Percentiles rank a stretch among this genome's conserved stretches.
Evolutionary conservation across 2,888 invertebrate genomes (phyloP).

Genomic region (Dugesia japonica): DNA sequence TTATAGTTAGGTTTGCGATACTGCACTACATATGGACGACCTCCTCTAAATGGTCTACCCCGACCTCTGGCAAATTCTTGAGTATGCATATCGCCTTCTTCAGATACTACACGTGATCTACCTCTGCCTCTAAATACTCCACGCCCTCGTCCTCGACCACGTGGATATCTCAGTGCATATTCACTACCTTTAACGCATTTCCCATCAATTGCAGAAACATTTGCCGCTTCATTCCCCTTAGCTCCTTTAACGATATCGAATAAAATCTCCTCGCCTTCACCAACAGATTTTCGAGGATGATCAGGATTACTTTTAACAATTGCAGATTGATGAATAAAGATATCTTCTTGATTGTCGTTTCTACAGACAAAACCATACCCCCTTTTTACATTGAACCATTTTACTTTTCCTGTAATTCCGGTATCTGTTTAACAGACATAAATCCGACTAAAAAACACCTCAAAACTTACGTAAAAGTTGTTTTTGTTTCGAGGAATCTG

Average conservation of each 20-base stretch:
- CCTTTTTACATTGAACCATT: slow-evolving; percentile 62
- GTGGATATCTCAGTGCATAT: slow-evolving; percentile 54
- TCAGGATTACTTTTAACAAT: slow-evolving; percentile 92
- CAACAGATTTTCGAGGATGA: slow-evolving; percentile 90
- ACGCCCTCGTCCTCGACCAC: too few species aligned
- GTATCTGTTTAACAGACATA: too few species aligned
- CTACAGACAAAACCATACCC: slow-evolving; percentile 95
- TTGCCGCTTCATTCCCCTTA: slow-evolving; percentile 80
- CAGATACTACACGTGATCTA: too few species aligned
- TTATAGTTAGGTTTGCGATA: neutral
- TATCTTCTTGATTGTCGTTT: slow-evolving; percentile 95
- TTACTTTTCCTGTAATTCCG: slow-evolving; percentile 79
- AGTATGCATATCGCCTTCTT: too few species aligned
- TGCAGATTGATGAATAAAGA: slow-evolving; percentile 95
- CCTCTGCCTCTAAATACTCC: too few species aligned
- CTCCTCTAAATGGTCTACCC: neutral
- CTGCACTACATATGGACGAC: neutral
- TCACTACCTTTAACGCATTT: slow-evolving; percentile 82
- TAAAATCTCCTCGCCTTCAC: slow-evolving; percentile 90
- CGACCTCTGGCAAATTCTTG: too few species aligned
- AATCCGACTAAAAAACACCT: too few species aligned
- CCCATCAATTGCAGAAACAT: slow-evolving; percentile 84
- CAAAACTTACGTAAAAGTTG: too few species aligned
- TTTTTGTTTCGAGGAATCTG: too few species aligned
- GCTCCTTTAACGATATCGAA: slow-evolving; percentile 53